Conservation (phyloP, 2,797 vertebrate genomes). For the Esox masquinongy region DNA sequence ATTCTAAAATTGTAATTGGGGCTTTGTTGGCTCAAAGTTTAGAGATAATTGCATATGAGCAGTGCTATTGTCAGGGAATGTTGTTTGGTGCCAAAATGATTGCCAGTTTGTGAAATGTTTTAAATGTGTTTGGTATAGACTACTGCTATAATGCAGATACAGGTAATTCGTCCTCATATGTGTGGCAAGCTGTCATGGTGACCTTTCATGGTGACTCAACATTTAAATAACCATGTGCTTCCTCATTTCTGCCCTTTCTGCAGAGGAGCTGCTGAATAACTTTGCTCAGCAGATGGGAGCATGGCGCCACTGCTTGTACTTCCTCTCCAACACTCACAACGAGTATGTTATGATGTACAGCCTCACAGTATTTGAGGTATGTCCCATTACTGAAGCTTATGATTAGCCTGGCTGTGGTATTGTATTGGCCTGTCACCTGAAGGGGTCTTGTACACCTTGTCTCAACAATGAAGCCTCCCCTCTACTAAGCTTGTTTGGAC, state of each 20-base stretch:
- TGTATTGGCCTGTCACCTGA: background rate
- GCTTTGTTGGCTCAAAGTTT: background rate
- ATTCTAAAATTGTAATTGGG: background rate
- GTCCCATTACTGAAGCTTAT: conserved; percentile 32
- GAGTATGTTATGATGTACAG: conserved; percentile 99
- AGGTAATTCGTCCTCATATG: background rate
- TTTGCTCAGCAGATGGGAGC: conserved; percentile 97
- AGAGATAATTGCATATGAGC: background rate
- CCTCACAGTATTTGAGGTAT: conserved; percentile 98
- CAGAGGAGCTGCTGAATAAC: conserved; percentile 98
- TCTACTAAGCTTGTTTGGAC: too few species aligned
- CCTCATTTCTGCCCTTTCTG: conserved; percentile 44
- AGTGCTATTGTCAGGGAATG: background rate
- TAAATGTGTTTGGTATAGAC: background rate
- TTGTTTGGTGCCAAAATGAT: background rate
- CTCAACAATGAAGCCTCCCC: too few species aligned
- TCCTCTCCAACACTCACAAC: conserved; percentile 94
- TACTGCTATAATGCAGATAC: background rate
- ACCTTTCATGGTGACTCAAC: background rate
- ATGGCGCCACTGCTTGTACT: conserved; percentile 97
- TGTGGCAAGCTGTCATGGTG: background rate
- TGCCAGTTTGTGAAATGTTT: background rate
- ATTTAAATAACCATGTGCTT: background rate
- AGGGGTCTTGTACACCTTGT: too few species aligned
- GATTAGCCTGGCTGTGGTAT: background rate